These are phyloP conservation scores for Loripinus fragilis DNA, from an alignment of 2,888 invertebrate genomes.

Conservation along the genomic window DNA sequence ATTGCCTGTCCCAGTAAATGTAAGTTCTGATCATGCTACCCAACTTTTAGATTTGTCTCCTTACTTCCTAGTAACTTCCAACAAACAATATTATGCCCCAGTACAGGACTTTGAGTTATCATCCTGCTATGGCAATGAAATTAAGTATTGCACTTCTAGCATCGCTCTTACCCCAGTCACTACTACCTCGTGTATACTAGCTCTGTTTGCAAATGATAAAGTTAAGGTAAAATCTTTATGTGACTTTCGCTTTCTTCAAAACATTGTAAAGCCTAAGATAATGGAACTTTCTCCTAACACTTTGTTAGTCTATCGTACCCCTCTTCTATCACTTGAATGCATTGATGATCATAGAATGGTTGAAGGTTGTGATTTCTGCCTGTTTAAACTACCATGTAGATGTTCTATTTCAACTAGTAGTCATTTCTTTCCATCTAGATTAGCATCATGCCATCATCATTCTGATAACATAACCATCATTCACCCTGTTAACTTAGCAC, in stretches of 20 bases:
- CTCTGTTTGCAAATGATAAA: background rate
- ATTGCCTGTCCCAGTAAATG: background rate
- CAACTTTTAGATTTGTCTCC: slow-evolving; percentile 13
- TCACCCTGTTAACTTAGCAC: background rate
- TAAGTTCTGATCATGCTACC: slow-evolving; percentile 18
- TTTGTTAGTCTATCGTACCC: too few species aligned
- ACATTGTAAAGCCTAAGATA: too few species aligned
- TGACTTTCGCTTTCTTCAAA: too few species aligned
- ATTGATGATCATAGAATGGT: too few species aligned
- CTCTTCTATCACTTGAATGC: too few species aligned
- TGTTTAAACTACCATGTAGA: background rate
- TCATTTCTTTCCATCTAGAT: background rate
- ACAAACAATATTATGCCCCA: background rate
- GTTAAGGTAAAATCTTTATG: too few species aligned
- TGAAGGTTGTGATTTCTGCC: background rate
- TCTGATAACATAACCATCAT: background rate
- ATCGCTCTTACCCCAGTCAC: background rate
- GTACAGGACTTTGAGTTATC: background rate
- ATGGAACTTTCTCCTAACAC: too few species aligned
- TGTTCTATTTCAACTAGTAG: background rate
- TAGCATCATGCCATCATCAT: background rate
- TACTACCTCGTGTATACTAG: background rate
- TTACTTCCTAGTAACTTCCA: background rate
- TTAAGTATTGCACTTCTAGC: background rate
- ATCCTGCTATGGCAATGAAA: background rate